These are phyloP conservation scores for Sesia bembeciformis DNA, from an alignment of 2,888 invertebrate species.

Conservation along the genomic window DNA sequence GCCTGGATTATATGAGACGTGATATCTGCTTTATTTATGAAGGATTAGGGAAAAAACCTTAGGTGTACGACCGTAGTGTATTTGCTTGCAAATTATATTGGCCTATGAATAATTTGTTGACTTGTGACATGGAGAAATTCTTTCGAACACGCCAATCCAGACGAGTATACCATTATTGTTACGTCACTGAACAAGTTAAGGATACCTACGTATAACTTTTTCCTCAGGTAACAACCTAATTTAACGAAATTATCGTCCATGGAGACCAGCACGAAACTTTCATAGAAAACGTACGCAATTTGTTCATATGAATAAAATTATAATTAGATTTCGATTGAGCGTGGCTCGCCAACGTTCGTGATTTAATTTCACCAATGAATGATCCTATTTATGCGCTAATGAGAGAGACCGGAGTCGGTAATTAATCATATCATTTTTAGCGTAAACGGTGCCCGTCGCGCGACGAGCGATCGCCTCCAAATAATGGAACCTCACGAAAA, in stretches of 20 bases:
- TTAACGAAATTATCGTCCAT: background rate
- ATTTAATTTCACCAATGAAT: constrained; percentile 70
- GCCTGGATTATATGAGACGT: constrained; percentile 62
- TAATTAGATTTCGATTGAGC: constrained; percentile 61
- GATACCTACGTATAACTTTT: background rate
- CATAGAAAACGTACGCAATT: background rate
- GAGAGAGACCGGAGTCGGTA: constrained; percentile 60
- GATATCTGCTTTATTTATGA: constrained; percentile 56
- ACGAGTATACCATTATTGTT: background rate
- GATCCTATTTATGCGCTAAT: constrained; percentile 67
- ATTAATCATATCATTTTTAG: constrained; percentile 72
- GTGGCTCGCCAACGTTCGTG: constrained; percentile 40
- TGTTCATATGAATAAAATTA: constrained; percentile 48
- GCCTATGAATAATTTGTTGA: constrained; percentile 41
- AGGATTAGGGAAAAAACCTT: constrained; percentile 35
- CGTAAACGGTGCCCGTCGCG: constrained; percentile 56
- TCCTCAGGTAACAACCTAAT: background rate
- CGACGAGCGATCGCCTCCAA: constrained; percentile 52
- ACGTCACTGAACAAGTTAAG: background rate
- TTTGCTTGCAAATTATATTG: constrained; percentile 58
- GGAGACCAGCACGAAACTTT: background rate
- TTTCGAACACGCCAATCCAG: constrained; percentile 5
- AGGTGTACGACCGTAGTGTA: constrained; percentile 33
- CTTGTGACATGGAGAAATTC: constrained; percentile 5
- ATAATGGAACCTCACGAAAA: constrained; percentile 65